Percentiles rank a stretch among this genome's conserved stretches.
These are phyloP conservation scores for Hymenochirus boettgeri DNA, from an alignment of 2,113 vertebrate species.

Conservation along the genomic window DNA sequence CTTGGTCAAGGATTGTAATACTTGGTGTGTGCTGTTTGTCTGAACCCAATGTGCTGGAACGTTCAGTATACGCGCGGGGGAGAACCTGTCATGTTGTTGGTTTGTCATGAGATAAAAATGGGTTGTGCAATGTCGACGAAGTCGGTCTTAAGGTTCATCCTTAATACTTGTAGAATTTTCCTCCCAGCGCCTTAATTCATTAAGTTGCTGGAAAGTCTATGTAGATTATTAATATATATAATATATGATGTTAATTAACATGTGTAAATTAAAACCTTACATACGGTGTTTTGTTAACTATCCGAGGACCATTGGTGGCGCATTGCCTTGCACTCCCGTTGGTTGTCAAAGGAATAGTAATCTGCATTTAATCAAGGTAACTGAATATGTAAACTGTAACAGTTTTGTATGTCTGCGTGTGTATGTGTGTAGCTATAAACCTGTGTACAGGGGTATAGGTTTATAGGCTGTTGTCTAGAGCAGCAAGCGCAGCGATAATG, in stretches of 20 bases:
- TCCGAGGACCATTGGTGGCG: constrained; percentile 42
- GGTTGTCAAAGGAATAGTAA: not conserved
- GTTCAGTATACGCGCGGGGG: not conserved
- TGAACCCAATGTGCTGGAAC: constrained; percentile 24
- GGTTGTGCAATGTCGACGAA: constrained; percentile 3
- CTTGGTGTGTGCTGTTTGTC: constrained; percentile 22
- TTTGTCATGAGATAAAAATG: constrained; percentile 44
- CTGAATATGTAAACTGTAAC: constrained; percentile 31
- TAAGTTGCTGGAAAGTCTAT: constrained; percentile 55
- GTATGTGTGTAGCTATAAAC: constrained; percentile 20
- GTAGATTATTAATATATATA: constrained; percentile 56
- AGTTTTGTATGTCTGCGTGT: constrained; percentile 14
- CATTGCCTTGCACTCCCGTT: not conserved
- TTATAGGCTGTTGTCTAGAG: constrained; percentile 7
- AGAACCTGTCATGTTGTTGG: constrained; percentile 49
- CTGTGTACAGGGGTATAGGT: constrained; percentile 32
- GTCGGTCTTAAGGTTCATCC: constrained; percentile 46
- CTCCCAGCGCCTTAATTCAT: constrained; percentile 48
- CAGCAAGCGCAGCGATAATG: not conserved
- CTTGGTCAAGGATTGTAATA: constrained; percentile 86
- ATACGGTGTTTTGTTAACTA: constrained; percentile 57
- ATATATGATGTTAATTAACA: constrained; percentile 55
- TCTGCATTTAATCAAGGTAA: constrained; percentile 21
- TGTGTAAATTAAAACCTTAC: constrained; percentile 53
- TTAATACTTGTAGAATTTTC: constrained; percentile 50